Conservation (phyloP, 1,140 invertebrate species). For the Oryzaephilus surinamensis region DNA sequence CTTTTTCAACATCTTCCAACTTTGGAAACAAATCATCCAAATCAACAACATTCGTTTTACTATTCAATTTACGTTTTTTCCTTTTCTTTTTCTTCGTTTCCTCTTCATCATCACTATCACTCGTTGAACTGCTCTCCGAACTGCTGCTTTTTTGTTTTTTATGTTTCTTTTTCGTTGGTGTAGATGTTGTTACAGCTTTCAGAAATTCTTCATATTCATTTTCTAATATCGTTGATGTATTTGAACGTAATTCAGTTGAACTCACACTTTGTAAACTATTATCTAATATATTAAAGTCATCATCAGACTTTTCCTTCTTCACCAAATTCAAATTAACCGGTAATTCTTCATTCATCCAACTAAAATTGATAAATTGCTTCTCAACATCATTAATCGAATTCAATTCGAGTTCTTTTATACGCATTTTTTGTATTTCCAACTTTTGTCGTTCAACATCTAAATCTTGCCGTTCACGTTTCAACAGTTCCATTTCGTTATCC, state of each 20-base stretch:
- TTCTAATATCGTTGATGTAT: slow-evolving; percentile 17
- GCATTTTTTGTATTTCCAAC: slow-evolving; percentile 15
- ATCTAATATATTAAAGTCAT: slow-evolving; percentile 6
- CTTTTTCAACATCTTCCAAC: too few relatives aligned
- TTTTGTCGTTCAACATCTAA: slow-evolving; percentile 18
- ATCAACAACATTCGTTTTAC: slow-evolving; percentile 7
- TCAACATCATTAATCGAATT: too few relatives aligned
- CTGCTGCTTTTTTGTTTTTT: slow-evolving; percentile 7
- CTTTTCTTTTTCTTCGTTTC: slow-evolving; percentile 8
- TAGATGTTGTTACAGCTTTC: slow-evolving; percentile 21
- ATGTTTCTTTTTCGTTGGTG: slow-evolving; percentile 4
- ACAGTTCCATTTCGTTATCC: slow-evolving; percentile 7
- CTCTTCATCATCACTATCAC: slow-evolving; percentile 9
- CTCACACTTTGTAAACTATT: slow-evolving; percentile 6
- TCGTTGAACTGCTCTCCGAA: slow-evolving; percentile 11
- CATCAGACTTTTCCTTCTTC: slow-evolving; percentile 7
- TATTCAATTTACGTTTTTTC: slow-evolving; percentile 9
- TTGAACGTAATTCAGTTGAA: slow-evolving; percentile 12
- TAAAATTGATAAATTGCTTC: too few relatives aligned
- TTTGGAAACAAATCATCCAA: slow-evolving; percentile 5
- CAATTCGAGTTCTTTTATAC: too few relatives aligned
- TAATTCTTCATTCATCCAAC: too few relatives aligned
- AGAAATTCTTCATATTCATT: slow-evolving; percentile 34
- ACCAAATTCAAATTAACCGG: background rate
- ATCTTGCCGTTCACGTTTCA: slow-evolving; percentile 15